Conservation (phyloP, 2,113 vertebrate genomes). For the cattle (Bos taurus) region DNA sequence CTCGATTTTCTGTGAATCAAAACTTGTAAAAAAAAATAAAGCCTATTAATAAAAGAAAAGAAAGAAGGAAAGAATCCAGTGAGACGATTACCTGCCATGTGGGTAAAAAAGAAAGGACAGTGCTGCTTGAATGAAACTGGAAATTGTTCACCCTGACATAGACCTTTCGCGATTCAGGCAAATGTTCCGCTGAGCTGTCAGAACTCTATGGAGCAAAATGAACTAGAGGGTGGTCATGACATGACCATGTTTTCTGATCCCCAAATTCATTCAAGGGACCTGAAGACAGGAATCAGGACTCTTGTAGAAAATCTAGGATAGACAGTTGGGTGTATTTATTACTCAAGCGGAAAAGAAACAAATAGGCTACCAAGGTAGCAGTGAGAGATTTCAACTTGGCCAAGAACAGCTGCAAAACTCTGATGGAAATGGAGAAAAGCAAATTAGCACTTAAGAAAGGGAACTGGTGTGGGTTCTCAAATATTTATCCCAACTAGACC, state of each 20-base stretch:
- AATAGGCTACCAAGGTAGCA: neutral
- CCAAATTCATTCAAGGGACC: neutral
- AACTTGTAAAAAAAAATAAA: neutral
- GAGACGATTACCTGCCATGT: neutral
- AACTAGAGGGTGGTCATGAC: neutral
- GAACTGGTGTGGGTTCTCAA: neutral
- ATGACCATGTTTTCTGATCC: neutral
- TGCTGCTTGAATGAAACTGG: neutral
- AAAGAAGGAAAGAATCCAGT: neutral
- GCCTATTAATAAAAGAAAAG: neutral
- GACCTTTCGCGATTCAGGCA: neutral
- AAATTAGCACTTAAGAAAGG: neutral
- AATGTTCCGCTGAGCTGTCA: neutral
- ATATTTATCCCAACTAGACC: neutral
- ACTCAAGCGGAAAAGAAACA: neutral
- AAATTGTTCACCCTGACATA: neutral
- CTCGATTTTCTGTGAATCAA: neutral
- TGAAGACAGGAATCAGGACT: neutral
- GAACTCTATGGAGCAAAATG: neutral
- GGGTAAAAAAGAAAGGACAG: neutral
- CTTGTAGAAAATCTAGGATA: neutral
- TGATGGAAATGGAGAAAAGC: neutral
- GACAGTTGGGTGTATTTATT: neutral
- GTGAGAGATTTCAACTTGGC: neutral
- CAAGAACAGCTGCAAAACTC: neutral